Percentiles rank a stretch among this genome's conserved stretches.
phyloP scores from a whole-genome alignment of 2,888 invertebrate genomes.

The Muschampia plurimacula region DNA sequence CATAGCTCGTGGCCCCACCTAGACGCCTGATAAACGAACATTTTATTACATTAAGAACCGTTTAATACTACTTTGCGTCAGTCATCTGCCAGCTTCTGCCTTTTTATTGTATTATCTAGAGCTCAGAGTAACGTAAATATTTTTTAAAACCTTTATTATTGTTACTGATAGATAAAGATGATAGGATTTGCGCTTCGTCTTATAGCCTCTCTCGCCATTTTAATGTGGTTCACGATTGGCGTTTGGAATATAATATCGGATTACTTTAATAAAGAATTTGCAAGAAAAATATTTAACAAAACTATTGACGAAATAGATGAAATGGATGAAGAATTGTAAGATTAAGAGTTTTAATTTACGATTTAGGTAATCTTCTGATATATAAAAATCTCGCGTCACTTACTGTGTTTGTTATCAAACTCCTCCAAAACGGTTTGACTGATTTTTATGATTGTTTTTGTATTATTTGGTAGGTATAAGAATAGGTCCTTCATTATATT shows the following conservation, averaged over 20 bases:
- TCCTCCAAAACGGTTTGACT: too few relatives aligned
- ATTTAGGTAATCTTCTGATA: too few relatives aligned
- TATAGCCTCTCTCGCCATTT: constrained; percentile 87
- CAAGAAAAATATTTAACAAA: constrained; percentile 83
- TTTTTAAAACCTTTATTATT: background rate
- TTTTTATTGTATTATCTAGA: background rate
- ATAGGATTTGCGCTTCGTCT: constrained; percentile 87
- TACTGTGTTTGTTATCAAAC: too few relatives aligned
- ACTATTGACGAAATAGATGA: constrained; percentile 43
- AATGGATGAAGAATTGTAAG: constrained; percentile 51
- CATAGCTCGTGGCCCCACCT: too few relatives aligned
- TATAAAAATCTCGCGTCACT: too few relatives aligned
- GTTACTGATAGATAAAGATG: constrained; percentile 73
- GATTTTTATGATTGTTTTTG: too few relatives aligned
- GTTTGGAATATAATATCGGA: constrained; percentile 90
- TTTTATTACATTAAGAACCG: background rate
- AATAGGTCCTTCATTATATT: too few relatives aligned
- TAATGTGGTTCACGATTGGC: constrained; percentile 89
- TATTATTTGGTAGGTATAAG: too few relatives aligned
- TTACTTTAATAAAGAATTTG: constrained; percentile 90
- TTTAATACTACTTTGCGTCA: background rate
- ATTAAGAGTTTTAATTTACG: too few relatives aligned
- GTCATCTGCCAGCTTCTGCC: background rate
- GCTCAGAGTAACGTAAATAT: background rate
- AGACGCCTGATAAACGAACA: background rate